Percentiles rank a stretch among this genome's conserved stretches.
phyloP scores from a whole-genome alignment of 1,140 invertebrate genomes.

The Solen grandis region DNA sequence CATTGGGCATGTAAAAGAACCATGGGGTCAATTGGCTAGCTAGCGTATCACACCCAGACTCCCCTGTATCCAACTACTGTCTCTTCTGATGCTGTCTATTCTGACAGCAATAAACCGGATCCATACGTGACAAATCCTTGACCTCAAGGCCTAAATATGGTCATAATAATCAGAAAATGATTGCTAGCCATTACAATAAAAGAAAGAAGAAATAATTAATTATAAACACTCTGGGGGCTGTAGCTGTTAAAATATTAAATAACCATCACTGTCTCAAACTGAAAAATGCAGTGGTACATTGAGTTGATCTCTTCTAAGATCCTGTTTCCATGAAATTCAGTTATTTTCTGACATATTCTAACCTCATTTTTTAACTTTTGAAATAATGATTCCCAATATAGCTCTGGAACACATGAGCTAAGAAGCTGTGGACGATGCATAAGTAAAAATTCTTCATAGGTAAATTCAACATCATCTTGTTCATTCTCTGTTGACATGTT shows the following conservation, averaged over 20 bases:
- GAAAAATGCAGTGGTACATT: not conserved
- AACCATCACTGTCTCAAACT: not conserved
- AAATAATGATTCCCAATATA: conserved; percentile 45
- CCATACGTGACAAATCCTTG: too few relatives aligned
- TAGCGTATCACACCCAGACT: too few relatives aligned
- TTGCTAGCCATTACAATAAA: not conserved
- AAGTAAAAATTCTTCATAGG: conserved; percentile 36
- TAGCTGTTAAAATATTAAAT: not conserved
- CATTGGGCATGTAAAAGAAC: too few relatives aligned
- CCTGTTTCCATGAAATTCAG: too few relatives aligned
- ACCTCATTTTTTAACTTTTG: conserved; percentile 50
- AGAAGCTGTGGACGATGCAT: conserved; percentile 37
- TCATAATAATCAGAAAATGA: too few relatives aligned
- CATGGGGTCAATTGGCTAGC: too few relatives aligned
- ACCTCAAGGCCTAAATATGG: too few relatives aligned
- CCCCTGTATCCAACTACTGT: too few relatives aligned
- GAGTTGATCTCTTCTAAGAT: not conserved
- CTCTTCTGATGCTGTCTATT: too few relatives aligned
- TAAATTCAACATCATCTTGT: not conserved
- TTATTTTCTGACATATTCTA: too few relatives aligned
- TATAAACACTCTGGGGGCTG: too few relatives aligned
- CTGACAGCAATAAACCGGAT: too few relatives aligned
- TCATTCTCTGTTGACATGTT: conserved; percentile 17
- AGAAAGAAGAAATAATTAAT: not conserved
- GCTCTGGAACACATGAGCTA: conserved; percentile 47